A percentile compares a stretch with the other conserved stretches of the same genome.
Conservation (phyloP, 2,888 invertebrate genomes). For the Acrobeloides nanus region DNA sequence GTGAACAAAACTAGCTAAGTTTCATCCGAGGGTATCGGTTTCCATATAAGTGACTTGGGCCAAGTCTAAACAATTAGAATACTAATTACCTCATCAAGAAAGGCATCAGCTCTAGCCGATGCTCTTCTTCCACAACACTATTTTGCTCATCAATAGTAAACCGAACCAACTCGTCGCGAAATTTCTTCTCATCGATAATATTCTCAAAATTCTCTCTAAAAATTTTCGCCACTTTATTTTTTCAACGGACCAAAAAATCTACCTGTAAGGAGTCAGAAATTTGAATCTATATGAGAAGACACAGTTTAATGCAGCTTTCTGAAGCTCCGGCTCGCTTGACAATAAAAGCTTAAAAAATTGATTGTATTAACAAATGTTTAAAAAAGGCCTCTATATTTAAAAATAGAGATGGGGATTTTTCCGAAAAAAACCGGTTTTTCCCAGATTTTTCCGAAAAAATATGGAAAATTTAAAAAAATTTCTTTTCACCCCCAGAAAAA, state of each 20-base stretch:
- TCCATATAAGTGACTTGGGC: no score
- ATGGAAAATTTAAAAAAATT: no score
- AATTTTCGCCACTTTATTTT: constrained; percentile 13
- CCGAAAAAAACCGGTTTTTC: constrained; percentile 1
- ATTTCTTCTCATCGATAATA: constrained; percentile 76
- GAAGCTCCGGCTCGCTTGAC: constrained; percentile 71
- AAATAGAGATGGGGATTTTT: neutral
- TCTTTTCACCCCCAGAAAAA: no score
- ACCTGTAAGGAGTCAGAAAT: constrained; percentile 69
- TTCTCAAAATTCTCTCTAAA: constrained; percentile 68
- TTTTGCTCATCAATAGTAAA: constrained; percentile 73
- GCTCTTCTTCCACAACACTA: constrained; percentile 65
- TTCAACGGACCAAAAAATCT: constrained; percentile 11
- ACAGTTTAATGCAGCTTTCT: constrained; percentile 78
- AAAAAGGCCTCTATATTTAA: neutral
- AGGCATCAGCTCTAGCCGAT: constrained; percentile 63
- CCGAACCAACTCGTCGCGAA: constrained; percentile 73
- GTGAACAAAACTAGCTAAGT: no score
- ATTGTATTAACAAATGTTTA: neutral
- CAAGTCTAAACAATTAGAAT: no score
- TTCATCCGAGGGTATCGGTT: no score
- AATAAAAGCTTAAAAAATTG: constrained; percentile 67
- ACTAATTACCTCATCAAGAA: constrained; percentile 36
- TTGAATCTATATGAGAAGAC: constrained; percentile 76
- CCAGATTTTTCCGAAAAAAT: no score